Base-by-base conservation (phyloP, 2,797 vertebrate genomes). In the Muraenolepis orangiensis region DNA sequence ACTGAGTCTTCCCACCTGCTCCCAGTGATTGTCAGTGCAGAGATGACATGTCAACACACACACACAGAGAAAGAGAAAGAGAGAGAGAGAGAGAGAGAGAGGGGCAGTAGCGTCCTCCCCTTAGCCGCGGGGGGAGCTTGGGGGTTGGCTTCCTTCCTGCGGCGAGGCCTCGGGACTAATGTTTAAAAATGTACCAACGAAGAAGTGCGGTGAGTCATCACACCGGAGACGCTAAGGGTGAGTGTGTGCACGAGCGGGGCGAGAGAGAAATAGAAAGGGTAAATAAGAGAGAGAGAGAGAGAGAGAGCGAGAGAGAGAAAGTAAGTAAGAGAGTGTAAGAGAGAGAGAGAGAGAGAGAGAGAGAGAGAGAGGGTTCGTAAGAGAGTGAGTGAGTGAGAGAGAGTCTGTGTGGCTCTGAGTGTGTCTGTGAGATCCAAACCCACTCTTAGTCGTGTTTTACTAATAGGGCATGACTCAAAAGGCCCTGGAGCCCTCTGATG, bases 151-250 rank as follows among this genome's bases (percentile, higher is more conserved):
- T 85, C 78, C 80, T 16, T 1, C 71, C 76, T 74, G 76, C 85
- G 85, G 79, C 75, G 71, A 74, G 78, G 83, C 86, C 82, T 83
- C 31, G 68, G 80, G 82, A 85, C 76, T 75, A 80, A 57, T 69
- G 68, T 66, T 74, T 77, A 76, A 72, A 75, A 81, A 80, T 26
- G 75, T 81, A 81, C 14, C 10, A 71, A 84, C 30, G 81, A 80
- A 30, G 81, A 80, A 30, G 80, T 8, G n/a, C 2, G n/a, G 10
- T 61, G 51, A 61, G n/a, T 61, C 75, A 78, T n/a, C 89, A 85
- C 76, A 80, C 85, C 80, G 89, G 70, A 74, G 82, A 67, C 40
- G 3, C 77, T 81, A 79, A 82, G 73, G 74, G 70, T 61, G 72
- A 73, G 57, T 64, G 51, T 74, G 46, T 67, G 29, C n/a, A n/a